Evolutionary conservation across 2,797 vertebrate species (phyloP).

Genomic region (Melanotaenia boesemani): DNA sequence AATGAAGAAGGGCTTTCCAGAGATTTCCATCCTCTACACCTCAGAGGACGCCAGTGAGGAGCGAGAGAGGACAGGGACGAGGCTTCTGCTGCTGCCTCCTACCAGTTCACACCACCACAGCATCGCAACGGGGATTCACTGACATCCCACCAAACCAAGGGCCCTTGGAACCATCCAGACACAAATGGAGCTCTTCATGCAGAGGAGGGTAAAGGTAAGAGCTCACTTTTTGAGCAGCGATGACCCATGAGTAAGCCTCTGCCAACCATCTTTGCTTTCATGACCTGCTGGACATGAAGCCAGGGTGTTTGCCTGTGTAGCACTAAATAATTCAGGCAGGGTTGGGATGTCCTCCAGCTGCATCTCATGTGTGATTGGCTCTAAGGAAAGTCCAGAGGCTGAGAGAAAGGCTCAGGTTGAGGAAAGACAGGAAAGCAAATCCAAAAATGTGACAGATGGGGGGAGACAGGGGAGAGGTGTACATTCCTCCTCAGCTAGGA

Average conservation of each 20-base stretch:
- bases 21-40: conserved; percentile 88
- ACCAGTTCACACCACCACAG: conserved; percentile 59
- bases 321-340: conserved; percentile 87
- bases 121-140: conserved; percentile 60
- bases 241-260: conserved; percentile 86
- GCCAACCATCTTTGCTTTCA: conserved; percentile 79
- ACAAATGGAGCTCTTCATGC: conserved; percentile 82
- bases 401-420: conserved; percentile 77
- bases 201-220: conserved; percentile 94
- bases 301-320: conserved; percentile 86
- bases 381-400: conserved; percentile 86
- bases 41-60: conserved; percentile 88
- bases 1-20: conserved; percentile 90
- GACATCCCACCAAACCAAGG: conserved; percentile 60
- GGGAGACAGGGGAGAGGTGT: conserved; percentile 39
- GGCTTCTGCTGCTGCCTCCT: conserved; percentile 65
- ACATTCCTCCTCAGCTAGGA: conserved; percentile 40
- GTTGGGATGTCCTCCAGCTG: conserved; percentile 92
- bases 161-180: conserved; percentile 75
- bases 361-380: conserved; percentile 91
- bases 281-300: conserved; percentile 80
- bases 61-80: conserved; percentile 81
- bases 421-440: conserved; percentile 34
- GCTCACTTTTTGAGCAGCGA: conserved; percentile 56
- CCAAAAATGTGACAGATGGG: conserved; percentile 19